Conservation (phyloP, 2,888 invertebrate genomes). For the Phorcus lineatus region DNA sequence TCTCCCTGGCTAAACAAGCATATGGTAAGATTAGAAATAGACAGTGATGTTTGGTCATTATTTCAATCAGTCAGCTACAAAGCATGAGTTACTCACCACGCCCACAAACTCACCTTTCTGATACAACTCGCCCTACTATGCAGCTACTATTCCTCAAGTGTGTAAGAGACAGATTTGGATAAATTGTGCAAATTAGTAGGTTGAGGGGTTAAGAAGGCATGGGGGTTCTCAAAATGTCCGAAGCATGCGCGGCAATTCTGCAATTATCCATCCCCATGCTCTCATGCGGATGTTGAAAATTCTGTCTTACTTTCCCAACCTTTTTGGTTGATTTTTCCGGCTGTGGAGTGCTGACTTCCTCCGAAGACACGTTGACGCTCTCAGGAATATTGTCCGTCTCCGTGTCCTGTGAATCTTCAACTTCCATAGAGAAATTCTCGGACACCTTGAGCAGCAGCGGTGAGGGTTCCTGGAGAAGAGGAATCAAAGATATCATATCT, state of each 20-base stretch:
- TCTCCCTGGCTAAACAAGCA: too few species aligned
- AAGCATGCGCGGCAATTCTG: background rate
- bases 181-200: too few species aligned
- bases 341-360: slow-evolving; percentile 49
- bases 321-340: slow-evolving; percentile 52
- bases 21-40: too few species aligned
- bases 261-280: slow-evolving; percentile 9
- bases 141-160: too few species aligned
- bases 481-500: too few species aligned
- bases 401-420: slow-evolving; percentile 58
- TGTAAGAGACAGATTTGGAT: too few species aligned
- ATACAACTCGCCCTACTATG: too few species aligned
- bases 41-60: too few species aligned
- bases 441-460: slow-evolving; percentile 75
- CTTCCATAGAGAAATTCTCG: slow-evolving; percentile 56
- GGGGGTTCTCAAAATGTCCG: background rate
- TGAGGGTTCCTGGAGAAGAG: slow-evolving; percentile 76
- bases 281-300: slow-evolving; percentile 12
- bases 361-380: slow-evolving; percentile 54
- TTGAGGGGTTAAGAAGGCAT: too few species aligned
- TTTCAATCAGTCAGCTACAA: too few species aligned
- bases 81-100: too few species aligned
- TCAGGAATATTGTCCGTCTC: slow-evolving; percentile 55
- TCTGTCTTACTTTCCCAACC: slow-evolving; percentile 36
- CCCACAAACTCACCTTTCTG: too few species aligned